These are phyloP conservation scores for Lacerta bilineata DNA, from an alignment of 2,797 vertebrate genomes.

Conservation along the genomic window DNA sequence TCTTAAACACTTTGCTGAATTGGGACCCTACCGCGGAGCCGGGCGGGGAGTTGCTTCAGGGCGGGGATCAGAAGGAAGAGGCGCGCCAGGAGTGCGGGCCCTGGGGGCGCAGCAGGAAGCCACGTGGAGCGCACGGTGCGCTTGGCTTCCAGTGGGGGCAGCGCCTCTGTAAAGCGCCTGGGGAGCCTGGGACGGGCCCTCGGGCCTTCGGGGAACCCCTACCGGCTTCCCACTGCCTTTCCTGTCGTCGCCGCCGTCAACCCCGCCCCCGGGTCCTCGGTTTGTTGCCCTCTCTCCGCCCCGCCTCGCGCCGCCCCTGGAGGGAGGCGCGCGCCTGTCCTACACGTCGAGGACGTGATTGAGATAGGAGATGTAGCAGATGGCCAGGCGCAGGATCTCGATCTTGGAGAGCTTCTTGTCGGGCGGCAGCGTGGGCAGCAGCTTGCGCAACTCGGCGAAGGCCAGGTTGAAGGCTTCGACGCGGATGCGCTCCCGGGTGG, in stretches of 20 bases:
- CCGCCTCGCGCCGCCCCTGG: not conserved
- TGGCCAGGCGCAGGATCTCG: conserved; percentile 88
- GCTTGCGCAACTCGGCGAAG: conserved; percentile 86
- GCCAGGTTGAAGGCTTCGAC: conserved; percentile 89
- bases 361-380: conserved; percentile 91
- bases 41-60: not conserved
- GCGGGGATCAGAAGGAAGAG: not conserved
- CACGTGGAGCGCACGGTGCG: no score
- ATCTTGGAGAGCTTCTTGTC: conserved; percentile 92
- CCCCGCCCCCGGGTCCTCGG: not conserved
- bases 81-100: not conserved
- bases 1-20: conserved; percentile 20
- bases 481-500: conserved; percentile 86
- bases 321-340: conserved; percentile 16
- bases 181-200: not conserved
- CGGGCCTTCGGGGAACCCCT: not conserved
- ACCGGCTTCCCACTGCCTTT: not conserved
- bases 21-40: not conserved
- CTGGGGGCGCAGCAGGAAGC: not conserved
- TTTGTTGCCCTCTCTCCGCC: not conserved
- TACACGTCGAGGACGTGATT: conserved; percentile 87
- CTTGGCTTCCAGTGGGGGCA: not conserved
- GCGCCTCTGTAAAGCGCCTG: not conserved
- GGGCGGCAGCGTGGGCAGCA: conserved; percentile 88
- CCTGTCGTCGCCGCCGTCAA: not conserved